Evolutionary conservation across 1,140 invertebrate genomes (phyloP).

Genomic region (Agrilus planipennis): DNA sequence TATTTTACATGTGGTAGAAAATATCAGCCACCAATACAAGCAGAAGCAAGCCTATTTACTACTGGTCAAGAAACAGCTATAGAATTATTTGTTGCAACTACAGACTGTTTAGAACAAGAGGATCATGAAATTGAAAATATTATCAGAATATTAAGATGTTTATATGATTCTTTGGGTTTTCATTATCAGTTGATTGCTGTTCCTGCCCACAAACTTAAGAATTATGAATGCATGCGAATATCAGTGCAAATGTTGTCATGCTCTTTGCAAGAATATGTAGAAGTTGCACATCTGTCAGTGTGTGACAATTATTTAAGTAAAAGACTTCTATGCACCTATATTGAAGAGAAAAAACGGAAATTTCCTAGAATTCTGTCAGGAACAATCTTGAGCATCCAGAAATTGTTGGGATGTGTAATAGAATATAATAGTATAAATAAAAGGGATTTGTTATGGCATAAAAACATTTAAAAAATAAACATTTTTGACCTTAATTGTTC

Average conservation of each 20-base stretch:
- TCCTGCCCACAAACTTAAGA: constrained; percentile 40
- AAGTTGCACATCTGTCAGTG: constrained; percentile 50
- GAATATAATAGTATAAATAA: constrained; percentile 39
- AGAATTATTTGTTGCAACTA: constrained; percentile 42
- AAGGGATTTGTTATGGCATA: constrained; percentile 16
- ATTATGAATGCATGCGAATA: constrained; percentile 46
- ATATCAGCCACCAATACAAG: constrained; percentile 39
- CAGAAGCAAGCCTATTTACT: constrained; percentile 41
- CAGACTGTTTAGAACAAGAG: constrained; percentile 32
- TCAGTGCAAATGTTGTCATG: constrained; percentile 55
- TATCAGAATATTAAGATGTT: constrained; percentile 32
- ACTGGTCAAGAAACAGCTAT: constrained; percentile 47
- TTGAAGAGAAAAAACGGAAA: constrained; percentile 35
- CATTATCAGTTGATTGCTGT: constrained; percentile 47
- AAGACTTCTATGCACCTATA: constrained; percentile 47
- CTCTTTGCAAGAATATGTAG: constrained; percentile 43
- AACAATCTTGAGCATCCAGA: constrained; percentile 49
- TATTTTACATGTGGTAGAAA: constrained; percentile 49
- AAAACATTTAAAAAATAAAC: no score
- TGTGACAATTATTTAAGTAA: constrained; percentile 55
- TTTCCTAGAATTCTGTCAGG: constrained; percentile 50
- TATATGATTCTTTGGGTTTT: constrained; percentile 46
- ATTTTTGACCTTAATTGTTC: no score
- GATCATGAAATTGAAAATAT: constrained; percentile 38
- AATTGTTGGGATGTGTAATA: constrained; percentile 48